Percentiles rank a stretch among this genome's conserved stretches.
These are phyloP conservation scores for Drosophila kepulauana DNA, from an alignment of 1,140 invertebrate genomes.

Conservation along the genomic window DNA sequence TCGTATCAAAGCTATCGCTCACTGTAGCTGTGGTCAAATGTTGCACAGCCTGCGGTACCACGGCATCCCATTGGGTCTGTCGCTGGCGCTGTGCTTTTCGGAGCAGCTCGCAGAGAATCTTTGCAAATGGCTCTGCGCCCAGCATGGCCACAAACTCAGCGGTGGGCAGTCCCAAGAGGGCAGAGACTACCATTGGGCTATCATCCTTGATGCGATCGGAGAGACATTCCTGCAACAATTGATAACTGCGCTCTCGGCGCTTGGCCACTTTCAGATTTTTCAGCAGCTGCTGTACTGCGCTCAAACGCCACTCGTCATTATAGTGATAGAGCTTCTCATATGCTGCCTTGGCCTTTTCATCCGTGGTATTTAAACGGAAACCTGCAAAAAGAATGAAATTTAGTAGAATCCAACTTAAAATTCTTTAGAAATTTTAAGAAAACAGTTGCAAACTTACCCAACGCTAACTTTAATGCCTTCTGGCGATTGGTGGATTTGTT, in stretches of 20 bases:
- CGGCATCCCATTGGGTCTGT: slow-evolving; percentile 76
- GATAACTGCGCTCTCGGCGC: slow-evolving; percentile 80
- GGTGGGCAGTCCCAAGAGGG: slow-evolving; percentile 85
- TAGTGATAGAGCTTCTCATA: slow-evolving; percentile 90
- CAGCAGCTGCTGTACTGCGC: slow-evolving; percentile 87
- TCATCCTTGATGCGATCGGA: slow-evolving; percentile 87
- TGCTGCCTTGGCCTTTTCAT: slow-evolving; percentile 86
- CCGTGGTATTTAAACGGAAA: slow-evolving; percentile 86
- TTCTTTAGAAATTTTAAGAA: not conserved
- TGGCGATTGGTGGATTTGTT: slow-evolving; percentile 52
- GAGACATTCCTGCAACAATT: slow-evolving; percentile 87
- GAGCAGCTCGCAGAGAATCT: slow-evolving; percentile 71
- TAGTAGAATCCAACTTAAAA: not conserved
- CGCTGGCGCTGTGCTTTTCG: slow-evolving; percentile 59
- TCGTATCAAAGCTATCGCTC: slow-evolving; percentile 58
- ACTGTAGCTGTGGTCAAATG: slow-evolving; percentile 71
- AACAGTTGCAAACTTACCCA: slow-evolving; percentile 62
- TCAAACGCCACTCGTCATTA: slow-evolving; percentile 87
- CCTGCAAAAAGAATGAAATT: slow-evolving; percentile 59
- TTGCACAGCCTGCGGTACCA: slow-evolving; percentile 81
- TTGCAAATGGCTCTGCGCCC: slow-evolving; percentile 61
- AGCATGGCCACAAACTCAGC: slow-evolving; percentile 84
- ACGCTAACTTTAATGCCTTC: slow-evolving; percentile 69
- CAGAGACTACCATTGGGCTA: slow-evolving; percentile 86
- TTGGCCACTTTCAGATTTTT: slow-evolving; percentile 84